Percentiles rank a stretch among this genome's conserved stretches.
These are phyloP conservation scores for Halcyon senegalensis DNA, from an alignment of 2,113 vertebrate genomes.

Conservation along the genomic window DNA sequence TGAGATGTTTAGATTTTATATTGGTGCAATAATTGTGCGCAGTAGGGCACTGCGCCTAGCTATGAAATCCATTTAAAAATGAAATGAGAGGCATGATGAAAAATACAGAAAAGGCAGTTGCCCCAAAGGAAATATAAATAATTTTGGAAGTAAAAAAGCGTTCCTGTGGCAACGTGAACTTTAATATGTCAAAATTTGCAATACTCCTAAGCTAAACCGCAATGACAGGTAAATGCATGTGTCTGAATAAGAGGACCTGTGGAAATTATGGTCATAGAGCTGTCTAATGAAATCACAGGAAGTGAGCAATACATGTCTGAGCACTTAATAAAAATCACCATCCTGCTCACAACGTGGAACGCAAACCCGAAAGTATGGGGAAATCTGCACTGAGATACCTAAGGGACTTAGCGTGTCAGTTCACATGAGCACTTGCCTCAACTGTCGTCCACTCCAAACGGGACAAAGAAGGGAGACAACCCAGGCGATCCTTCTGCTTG, in stretches of 20 bases:
- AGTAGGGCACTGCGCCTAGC: slow-evolving; percentile 54
- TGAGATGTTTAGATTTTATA: slow-evolving; percentile 58
- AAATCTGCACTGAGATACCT: neutral
- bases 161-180: slow-evolving; percentile 33
- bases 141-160: slow-evolving; percentile 45
- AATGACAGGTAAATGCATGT: neutral
- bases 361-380: neutral
- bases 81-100: slow-evolving; percentile 40
- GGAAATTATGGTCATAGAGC: neutral
- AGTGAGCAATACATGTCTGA: neutral
- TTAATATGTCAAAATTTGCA: slow-evolving; percentile 20
- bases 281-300: neutral
- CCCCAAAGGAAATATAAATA: slow-evolving; percentile 37
- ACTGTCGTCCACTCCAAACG: neutral
- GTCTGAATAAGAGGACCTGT: neutral
- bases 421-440: rapidly evolving
- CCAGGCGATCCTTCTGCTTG: neutral
- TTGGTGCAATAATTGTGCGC: slow-evolving; percentile 54
- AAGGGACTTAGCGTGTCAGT: neutral
- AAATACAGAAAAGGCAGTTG: slow-evolving; percentile 27
- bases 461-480: neutral
- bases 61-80: slow-evolving; percentile 46
- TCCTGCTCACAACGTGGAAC: neutral
- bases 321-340: slow-evolving; percentile 7
- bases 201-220: neutral